Conservation (phyloP, 2,888 invertebrate species). For the Sphaerophoria taeniata region DNA sequence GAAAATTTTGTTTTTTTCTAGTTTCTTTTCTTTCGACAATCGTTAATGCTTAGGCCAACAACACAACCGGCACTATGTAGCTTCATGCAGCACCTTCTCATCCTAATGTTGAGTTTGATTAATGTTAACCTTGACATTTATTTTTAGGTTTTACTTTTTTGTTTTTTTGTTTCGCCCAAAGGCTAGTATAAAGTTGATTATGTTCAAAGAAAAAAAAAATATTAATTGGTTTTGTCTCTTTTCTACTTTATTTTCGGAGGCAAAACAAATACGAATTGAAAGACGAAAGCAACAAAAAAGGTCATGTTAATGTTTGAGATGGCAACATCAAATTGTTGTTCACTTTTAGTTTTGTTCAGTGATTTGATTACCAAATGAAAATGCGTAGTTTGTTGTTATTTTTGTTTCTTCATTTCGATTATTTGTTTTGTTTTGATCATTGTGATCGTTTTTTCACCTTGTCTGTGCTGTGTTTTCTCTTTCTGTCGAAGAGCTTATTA, state of each 20-base stretch:
- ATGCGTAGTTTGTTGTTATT: conserved; percentile 13
- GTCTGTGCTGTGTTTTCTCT: not conserved
- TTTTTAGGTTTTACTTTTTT: conserved; percentile 77
- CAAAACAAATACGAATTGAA: not conserved
- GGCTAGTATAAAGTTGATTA: not conserved
- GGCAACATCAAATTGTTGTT: conserved; percentile 7
- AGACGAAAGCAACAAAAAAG: not conserved
- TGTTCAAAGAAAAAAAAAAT: conserved; percentile 29
- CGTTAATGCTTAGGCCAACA: conserved; percentile 22
- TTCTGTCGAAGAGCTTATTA: conserved; percentile 38
- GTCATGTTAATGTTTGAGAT: not conserved
- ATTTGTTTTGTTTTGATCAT: conserved; percentile 16
- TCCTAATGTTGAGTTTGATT: conserved; percentile 46
- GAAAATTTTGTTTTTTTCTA: too few species aligned
- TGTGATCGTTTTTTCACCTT: not conserved
- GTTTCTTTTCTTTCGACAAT: not conserved
- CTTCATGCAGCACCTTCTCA: conserved; percentile 5
- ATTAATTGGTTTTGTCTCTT: conserved; percentile 1
- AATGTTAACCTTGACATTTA: conserved; percentile 81
- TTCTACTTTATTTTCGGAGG: not conserved
- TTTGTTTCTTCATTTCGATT: conserved; percentile 7
- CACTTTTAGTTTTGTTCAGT: not conserved
- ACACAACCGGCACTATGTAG: not conserved
- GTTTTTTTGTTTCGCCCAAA: conserved; percentile 45
- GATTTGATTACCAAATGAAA: not conserved